Conservation (phyloP, 2,888 invertebrate species). For the Emesis russula region DNA sequence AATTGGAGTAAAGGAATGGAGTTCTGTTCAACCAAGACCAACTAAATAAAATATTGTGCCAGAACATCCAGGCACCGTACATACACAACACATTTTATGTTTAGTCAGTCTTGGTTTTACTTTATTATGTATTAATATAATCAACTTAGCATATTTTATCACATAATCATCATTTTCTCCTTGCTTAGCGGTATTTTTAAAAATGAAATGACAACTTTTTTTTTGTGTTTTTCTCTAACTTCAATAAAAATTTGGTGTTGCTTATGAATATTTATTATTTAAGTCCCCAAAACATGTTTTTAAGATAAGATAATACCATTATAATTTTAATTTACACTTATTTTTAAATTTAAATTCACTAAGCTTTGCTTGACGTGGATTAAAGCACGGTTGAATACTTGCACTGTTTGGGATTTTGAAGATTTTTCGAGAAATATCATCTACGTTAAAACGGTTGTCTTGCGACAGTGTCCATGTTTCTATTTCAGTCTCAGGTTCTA, state of each 20-base stretch:
- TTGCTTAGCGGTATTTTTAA: conserved; percentile 90
- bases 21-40: conserved; percentile 96
- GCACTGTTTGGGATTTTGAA: neutral
- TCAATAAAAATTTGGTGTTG: conserved; percentile 94
- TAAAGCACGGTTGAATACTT: conserved; percentile 9
- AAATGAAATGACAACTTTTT: conserved; percentile 84
- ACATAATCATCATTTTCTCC: conserved; percentile 88
- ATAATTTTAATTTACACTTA: conserved; percentile 90
- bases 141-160: conserved; percentile 86
- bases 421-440: neutral
- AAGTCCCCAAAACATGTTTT: conserved; percentile 35
- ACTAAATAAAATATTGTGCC: conserved; percentile 94
- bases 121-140: conserved; percentile 88
- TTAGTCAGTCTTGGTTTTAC: conserved; percentile 96
- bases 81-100: conserved; percentile 93
- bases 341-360: conserved; percentile 90
- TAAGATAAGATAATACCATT: conserved; percentile 25
- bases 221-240: conserved; percentile 93
- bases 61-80: conserved; percentile 90
- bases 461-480: conserved; percentile 91
- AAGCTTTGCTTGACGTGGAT: conserved; percentile 85
- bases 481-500: conserved; percentile 88
- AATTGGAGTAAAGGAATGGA: conserved; percentile 95
- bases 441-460: too few relatives aligned
- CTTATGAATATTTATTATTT: conserved; percentile 90